phyloP scores from a whole-genome alignment of 2,888 invertebrate species.

The Apotomis betuletana region DNA sequence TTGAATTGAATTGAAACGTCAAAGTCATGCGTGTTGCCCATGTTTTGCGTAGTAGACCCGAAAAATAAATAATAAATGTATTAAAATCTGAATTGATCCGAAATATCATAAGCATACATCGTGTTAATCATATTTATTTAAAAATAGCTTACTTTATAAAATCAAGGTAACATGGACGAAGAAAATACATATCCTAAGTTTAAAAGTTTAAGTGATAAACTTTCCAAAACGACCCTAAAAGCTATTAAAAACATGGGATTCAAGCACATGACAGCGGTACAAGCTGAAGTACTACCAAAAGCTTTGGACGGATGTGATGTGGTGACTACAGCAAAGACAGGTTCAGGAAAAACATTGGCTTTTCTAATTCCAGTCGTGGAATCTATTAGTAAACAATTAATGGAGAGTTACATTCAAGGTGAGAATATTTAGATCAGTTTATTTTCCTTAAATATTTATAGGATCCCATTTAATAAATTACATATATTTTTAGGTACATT shows the following conservation, averaged over 20 bases:
- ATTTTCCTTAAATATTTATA: neutral
- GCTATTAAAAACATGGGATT: conserved; percentile 95
- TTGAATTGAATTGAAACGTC: too few relatives aligned
- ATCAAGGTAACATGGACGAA: conserved; percentile 52
- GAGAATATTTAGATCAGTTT: neutral
- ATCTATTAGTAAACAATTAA: conserved; percentile 86
- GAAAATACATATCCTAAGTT: conserved; percentile 68
- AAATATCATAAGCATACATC: too few relatives aligned
- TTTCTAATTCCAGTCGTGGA: conserved; percentile 98
- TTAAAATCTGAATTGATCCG: neutral
- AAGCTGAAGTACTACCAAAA: conserved; percentile 92
- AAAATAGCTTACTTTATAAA: neutral
- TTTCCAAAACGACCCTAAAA: conserved; percentile 89
- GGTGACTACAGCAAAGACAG: conserved; percentile 97
- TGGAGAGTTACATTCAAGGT: conserved; percentile 15
- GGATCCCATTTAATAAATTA: neutral
- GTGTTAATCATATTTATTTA: neutral
- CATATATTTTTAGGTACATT: conserved; percentile 86
- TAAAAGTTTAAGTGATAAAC: conserved; percentile 81
- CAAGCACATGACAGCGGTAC: conserved; percentile 96
- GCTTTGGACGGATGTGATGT: conserved; percentile 95
- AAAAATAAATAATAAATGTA: neutral
- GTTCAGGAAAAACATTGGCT: conserved; percentile 98
- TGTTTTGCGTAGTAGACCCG: too few relatives aligned
- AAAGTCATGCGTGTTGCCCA: too few relatives aligned